Evolutionary conservation across 2,797 vertebrate genomes (phyloP).

Genomic region (Megalops cyprinoides): DNA sequence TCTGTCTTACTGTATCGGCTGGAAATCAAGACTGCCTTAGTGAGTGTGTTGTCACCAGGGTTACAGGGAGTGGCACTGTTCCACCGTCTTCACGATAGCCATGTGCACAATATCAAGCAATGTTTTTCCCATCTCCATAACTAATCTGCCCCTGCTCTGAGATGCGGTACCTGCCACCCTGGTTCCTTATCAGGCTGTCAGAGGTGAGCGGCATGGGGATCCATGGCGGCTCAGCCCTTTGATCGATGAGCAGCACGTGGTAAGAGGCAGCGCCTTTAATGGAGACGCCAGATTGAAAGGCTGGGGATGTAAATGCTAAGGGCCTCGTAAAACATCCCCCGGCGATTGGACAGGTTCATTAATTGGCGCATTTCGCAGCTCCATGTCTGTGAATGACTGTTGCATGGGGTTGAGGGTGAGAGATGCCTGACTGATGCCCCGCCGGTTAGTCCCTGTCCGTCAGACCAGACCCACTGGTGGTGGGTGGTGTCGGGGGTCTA

Average conservation of each 20-base stretch:
- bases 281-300: slow-evolving; percentile 78
- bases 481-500: neutral
- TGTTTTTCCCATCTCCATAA: slow-evolving; percentile 5
- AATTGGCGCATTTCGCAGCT: slow-evolving; percentile 12
- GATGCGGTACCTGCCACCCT: neutral
- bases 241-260: slow-evolving; percentile 77
- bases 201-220: slow-evolving; percentile 40
- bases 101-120: neutral
- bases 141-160: neutral
- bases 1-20: too few species aligned
- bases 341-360: slow-evolving; percentile 42
- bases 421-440: neutral
- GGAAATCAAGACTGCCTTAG: too few species aligned
- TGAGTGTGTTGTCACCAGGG: too few species aligned
- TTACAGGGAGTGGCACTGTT: neutral
- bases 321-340: slow-evolving; percentile 79
- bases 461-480: neutral
- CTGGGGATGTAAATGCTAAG: slow-evolving; percentile 81
- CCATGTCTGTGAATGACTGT: slow-evolving; percentile 27
- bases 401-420: neutral
- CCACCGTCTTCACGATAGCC: too few species aligned
- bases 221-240: slow-evolving; percentile 35
- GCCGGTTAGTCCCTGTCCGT: neutral
- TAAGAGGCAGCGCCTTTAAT: slow-evolving; percentile 75
- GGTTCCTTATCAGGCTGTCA: slow-evolving; percentile 59